Conservation (phyloP, 2,888 invertebrate species). For the Epirrhoe tristata region DNA sequence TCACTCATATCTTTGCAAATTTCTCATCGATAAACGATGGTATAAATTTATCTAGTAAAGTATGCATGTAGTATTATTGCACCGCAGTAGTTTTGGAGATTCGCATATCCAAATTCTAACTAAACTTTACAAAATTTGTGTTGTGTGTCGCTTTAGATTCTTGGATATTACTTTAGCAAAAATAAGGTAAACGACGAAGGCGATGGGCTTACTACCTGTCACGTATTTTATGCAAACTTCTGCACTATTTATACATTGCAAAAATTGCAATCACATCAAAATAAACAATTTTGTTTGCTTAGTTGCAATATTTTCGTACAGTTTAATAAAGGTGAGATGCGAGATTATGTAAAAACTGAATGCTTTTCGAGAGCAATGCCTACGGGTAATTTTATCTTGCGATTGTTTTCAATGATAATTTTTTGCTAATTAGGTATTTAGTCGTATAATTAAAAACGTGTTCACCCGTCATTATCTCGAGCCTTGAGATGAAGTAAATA, state of each 20-base stretch:
- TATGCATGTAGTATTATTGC: no score
- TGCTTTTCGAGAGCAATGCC: conserved; percentile 3
- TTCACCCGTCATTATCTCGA: conserved; percentile 22
- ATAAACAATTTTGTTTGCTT: not conserved
- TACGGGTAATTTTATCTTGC: conserved; percentile 13
- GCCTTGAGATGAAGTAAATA: conserved; percentile 17
- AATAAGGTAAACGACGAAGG: no score
- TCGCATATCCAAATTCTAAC: no score
- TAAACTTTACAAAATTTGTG: no score
- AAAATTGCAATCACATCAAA: no score
- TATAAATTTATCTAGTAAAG: not conserved
- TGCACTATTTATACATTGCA: no score
- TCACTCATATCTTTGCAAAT: conserved; percentile 4
- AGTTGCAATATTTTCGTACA: not conserved
- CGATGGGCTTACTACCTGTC: no score
- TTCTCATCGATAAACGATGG: not conserved
- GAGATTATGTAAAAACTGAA: not conserved
- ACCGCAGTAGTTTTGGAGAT: no score
- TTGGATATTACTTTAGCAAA: no score
- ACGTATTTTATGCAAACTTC: no score
- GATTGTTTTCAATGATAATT: conserved; percentile 22
- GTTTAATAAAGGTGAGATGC: not conserved
- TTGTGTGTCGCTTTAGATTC: no score
- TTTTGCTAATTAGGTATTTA: conserved; percentile 14
- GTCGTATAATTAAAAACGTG: conserved; percentile 22